A percentile compares a stretch with the other conserved stretches of the same genome.
Conservation (phyloP, 2,888 invertebrate genomes). For the Drosophila lacicola region DNA sequence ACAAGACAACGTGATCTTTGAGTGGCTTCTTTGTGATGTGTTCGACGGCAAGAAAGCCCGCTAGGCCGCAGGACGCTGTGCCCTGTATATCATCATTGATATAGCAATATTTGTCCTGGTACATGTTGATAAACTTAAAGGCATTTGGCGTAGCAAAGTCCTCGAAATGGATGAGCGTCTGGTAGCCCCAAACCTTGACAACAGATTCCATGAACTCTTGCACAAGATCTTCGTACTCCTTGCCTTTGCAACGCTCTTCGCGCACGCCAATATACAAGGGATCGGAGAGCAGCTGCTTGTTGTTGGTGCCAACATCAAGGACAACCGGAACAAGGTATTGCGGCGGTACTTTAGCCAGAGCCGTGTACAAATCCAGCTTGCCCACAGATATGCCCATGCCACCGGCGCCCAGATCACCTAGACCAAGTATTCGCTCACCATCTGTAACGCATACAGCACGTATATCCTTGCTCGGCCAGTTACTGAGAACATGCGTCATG, state of each 20-base stretch:
- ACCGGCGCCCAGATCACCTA: slow-evolving; percentile 67
- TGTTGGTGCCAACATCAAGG: slow-evolving; percentile 65
- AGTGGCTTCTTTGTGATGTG: slow-evolving; percentile 46
- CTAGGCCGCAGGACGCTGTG: slow-evolving; percentile 64
- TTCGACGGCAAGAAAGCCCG: slow-evolving; percentile 49
- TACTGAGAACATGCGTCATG: slow-evolving; percentile 50
- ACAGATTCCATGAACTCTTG: slow-evolving; percentile 56
- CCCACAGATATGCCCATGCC: slow-evolving; percentile 73
- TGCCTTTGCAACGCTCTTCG: slow-evolving; percentile 49
- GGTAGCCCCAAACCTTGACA: slow-evolving; percentile 31
- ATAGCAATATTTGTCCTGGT: slow-evolving; percentile 50
- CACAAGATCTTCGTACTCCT: slow-evolving; percentile 61
- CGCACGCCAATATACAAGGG: slow-evolving; percentile 64
- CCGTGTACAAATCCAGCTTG: slow-evolving; percentile 66
- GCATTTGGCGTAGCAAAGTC: slow-evolving; percentile 71
- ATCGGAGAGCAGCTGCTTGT: slow-evolving; percentile 48
- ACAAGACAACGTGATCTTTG: slow-evolving; percentile 55
- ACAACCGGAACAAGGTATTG: slow-evolving; percentile 41
- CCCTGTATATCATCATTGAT: slow-evolving; percentile 71
- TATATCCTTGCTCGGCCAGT: slow-evolving; percentile 58
- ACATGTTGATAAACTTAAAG: slow-evolving; percentile 56
- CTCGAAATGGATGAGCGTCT: slow-evolving; percentile 67
- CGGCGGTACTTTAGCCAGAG: slow-evolving; percentile 52
- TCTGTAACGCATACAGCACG: slow-evolving; percentile 65
- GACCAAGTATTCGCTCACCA: slow-evolving; percentile 64